These are phyloP conservation scores for Sebastiscus albofasciatus DNA, from an alignment of 2,797 vertebrate species.

Conservation along the genomic window DNA sequence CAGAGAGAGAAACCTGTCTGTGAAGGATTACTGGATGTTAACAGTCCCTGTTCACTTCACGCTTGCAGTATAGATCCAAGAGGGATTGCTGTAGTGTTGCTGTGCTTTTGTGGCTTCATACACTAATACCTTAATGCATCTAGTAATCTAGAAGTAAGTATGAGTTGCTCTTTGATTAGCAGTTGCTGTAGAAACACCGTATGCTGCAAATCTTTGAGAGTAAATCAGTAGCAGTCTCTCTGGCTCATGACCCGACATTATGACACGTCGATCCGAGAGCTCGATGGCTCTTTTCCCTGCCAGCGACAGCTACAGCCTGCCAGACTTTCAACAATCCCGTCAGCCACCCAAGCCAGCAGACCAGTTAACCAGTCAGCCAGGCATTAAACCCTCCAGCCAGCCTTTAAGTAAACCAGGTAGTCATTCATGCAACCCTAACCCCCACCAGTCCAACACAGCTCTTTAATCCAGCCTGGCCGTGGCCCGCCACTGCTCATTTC, in stretches of 20 bases:
- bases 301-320: conserved; percentile 41
- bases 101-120: neutral
- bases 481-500: conserved; percentile 67
- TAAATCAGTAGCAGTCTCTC: conserved; percentile 43
- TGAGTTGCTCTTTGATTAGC: conserved; percentile 36
- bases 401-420: conserved; percentile 46
- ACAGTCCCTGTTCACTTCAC: neutral
- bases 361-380: conserved; percentile 19
- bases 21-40: neutral
- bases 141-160: conserved; percentile 1
- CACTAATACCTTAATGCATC: conserved; percentile 1
- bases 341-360: conserved; percentile 14
- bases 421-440: conserved; percentile 29
- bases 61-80: neutral
- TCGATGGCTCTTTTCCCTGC: conserved; percentile 43
- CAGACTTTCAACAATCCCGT: conserved; percentile 38
- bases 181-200: neutral
- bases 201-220: conserved; percentile 27
- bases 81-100: neutral
- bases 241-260: conserved; percentile 42
- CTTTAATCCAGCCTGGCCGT: conserved; percentile 68
- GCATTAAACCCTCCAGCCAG: conserved; percentile 35
- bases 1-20: neutral
- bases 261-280: conserved; percentile 50
- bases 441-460: conserved; percentile 27